Evolutionary conservation across 2,888 invertebrate genomes (phyloP).

Genomic region (Scotopteryx bipunctaria): DNA sequence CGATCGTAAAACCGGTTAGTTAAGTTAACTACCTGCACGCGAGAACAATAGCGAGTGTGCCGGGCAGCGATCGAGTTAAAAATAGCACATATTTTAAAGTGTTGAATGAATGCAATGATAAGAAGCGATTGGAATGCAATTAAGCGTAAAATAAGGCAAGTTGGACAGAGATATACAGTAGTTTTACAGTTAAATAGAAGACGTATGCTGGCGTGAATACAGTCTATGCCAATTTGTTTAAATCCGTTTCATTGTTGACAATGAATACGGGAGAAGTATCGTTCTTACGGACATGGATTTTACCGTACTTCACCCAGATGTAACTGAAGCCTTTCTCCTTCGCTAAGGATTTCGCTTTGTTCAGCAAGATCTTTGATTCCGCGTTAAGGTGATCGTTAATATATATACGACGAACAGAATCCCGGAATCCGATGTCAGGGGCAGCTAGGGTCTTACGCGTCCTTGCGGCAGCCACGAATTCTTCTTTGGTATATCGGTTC

Average conservation of each 20-base stretch:
- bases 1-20: too few relatives aligned
- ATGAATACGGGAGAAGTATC: neutral
- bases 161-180: too few relatives aligned
- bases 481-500: conserved; percentile 10
- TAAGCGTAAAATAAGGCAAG: too few relatives aligned
- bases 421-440: conserved; percentile 1
- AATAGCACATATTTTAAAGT: too few relatives aligned
- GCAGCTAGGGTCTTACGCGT: neutral
- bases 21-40: too few relatives aligned
- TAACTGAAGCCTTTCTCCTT: neutral
- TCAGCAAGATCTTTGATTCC: conserved; percentile 1
- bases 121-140: too few relatives aligned
- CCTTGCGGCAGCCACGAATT: conserved; percentile 9
- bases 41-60: too few relatives aligned
- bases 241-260: neutral
- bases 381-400: conserved; percentile 7
- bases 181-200: neutral
- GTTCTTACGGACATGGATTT: neutral
- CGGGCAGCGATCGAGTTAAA: too few relatives aligned
- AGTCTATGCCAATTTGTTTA: neutral
- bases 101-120: too few relatives aligned
- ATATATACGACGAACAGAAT: neutral
- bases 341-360: neutral
- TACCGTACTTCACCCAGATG: neutral
- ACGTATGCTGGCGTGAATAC: neutral